Evolutionary conservation across 2,797 vertebrate species (phyloP).

Genomic region (Euphonia xanthogaster): DNA sequence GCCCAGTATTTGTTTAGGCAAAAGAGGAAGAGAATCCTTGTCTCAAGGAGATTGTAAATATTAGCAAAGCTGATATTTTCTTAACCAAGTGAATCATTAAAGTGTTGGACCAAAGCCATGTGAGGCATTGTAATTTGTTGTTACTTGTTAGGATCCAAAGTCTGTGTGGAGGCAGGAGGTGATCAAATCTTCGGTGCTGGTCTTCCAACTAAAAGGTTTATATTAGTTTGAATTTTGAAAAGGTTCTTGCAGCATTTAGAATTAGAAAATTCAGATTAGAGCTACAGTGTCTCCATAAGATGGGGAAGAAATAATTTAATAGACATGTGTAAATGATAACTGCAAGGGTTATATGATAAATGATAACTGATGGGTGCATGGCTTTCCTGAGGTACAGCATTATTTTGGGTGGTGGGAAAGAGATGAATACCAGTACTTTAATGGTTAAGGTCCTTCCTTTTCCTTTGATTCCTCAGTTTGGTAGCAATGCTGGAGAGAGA

Average conservation of each 20-base stretch:
- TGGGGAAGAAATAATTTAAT: background rate
- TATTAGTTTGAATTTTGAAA: background rate
- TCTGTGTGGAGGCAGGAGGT: background rate
- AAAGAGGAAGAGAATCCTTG: background rate
- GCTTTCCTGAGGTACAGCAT: background rate
- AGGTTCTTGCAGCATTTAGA: background rate
- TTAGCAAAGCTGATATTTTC: background rate
- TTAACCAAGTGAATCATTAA: background rate
- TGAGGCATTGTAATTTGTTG: background rate
- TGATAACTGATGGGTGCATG: background rate
- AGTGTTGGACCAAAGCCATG: background rate
- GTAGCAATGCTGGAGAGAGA: background rate
- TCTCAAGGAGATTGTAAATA: background rate
- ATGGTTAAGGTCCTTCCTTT: background rate
- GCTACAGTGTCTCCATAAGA: background rate
- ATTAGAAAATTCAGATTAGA: background rate
- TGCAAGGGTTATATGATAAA: background rate
- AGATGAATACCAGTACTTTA: background rate
- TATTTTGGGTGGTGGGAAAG: background rate
- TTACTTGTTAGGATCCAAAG: background rate
- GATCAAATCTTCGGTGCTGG: background rate
- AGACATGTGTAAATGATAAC: background rate
- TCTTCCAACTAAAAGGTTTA: background rate
- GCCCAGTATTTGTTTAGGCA: background rate
- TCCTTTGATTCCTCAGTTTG: background rate